These are phyloP conservation scores for Amblyjoppa fuscipennis DNA, from an alignment of 2,888 invertebrate species.

Conservation along the genomic window DNA sequence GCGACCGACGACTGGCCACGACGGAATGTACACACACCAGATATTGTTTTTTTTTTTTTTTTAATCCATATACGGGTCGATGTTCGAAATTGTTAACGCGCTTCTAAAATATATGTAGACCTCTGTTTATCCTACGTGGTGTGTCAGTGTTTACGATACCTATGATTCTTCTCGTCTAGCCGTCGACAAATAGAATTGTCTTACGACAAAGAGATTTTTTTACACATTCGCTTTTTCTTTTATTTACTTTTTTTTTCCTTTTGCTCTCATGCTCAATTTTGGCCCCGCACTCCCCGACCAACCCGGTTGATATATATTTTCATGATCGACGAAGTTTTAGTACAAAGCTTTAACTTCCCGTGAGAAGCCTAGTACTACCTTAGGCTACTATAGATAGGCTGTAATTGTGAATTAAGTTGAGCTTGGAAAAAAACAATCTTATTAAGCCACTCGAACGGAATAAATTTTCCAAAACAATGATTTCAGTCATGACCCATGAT, in stretches of 20 bases:
- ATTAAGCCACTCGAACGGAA: not conserved
- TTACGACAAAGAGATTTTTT: slow-evolving; percentile 19
- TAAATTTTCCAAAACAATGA: not conserved
- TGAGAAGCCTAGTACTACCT: slow-evolving; percentile 73
- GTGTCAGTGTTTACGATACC: slow-evolving; percentile 33
- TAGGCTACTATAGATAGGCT: slow-evolving; percentile 64
- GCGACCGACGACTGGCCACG: not conserved
- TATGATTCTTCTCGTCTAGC: slow-evolving; percentile 9
- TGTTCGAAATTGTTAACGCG: slow-evolving; percentile 43
- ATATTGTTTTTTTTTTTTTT: not conserved
- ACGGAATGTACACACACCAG: slow-evolving; percentile 19
- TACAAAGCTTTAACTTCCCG: slow-evolving; percentile 4
- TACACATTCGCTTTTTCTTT: slow-evolving; percentile 29
- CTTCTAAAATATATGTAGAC: slow-evolving; percentile 63
- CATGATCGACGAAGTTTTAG: slow-evolving; percentile 1
- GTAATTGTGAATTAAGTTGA: slow-evolving; percentile 21
- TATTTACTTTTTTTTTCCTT: slow-evolving; percentile 13
- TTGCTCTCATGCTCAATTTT: slow-evolving; percentile 51
- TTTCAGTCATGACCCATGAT: not conserved
- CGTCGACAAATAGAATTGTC: slow-evolving; percentile 17
- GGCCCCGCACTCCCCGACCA: slow-evolving; percentile 34
- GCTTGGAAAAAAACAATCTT: slow-evolving; percentile 13
- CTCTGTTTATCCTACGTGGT: slow-evolving; percentile 49
- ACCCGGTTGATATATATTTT: slow-evolving; percentile 5
- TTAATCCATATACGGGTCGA: slow-evolving; percentile 23